Evolutionary conservation across 2,888 invertebrate species (phyloP), one percentile per base, ranked within the genome.

Genomic region (Tachystola acroxantha): DNA sequence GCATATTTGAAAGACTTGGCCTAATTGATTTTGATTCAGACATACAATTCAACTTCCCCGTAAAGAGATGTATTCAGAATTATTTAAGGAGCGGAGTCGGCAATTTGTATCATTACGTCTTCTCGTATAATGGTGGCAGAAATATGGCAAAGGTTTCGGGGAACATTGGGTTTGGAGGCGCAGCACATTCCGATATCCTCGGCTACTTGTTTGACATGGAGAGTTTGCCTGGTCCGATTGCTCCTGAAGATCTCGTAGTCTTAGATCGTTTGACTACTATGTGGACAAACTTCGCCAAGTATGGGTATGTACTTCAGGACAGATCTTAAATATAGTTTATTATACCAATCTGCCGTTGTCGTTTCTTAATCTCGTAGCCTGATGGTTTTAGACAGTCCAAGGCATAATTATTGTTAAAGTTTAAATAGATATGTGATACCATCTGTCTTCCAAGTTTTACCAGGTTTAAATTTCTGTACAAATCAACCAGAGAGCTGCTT

Each of bases 281-380:
- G 59, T 81, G 80, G 80, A 64, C 80, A 0, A 81, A 81, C 41
- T 80, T 79, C 34, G 74, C 54, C 0, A 81, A 79, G 54, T 66
- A 60, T 16, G 6, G 16, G 16, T 16, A 16, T 16, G 16, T 16
- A 16, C n/a, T 20, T 7, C 16, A 20, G 10, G n/a, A n/a, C n/a
- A n/a, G n/a, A n/a, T n/a, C n/a, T n/a, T n/a, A n/a, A n/a, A n/a
- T n/a, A n/a, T n/a, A n/a, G n/a, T n/a, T n/a, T n/a, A n/a, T n/a
- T n/a, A n/a, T n/a, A n/a, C n/a, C n/a, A n/a, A n/a, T n/a, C n/a
- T n/a, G n/a, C n/a, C n/a, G n/a, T n/a, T n/a, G n/a, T n/a, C n/a
- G n/a, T n/a, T n/a, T n/a, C n/a, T n/a, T n/a, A n/a, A n/a, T n/a
- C n/a, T n/a, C n/a, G n/a, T n/a, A n/a, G n/a, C n/a, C n/a, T n/a